phyloP scores from a whole-genome alignment of 2,113 vertebrate species.

The Empidonax traillii region DNA sequence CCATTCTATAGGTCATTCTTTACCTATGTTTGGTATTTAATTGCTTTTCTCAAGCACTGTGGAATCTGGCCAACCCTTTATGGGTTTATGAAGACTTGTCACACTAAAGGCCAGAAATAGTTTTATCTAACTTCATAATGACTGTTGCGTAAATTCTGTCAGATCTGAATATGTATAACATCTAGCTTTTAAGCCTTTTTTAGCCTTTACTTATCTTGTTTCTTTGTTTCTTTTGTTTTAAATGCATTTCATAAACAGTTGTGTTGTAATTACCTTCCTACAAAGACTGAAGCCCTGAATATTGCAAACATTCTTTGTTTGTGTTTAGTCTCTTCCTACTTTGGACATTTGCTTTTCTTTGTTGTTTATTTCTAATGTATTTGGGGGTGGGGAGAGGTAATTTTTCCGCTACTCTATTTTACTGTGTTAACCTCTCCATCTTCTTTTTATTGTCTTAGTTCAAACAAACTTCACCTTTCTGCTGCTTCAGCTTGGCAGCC shows the following conservation, averaged over 20 bases:
- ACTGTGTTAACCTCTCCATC: not conserved
- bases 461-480: not conserved
- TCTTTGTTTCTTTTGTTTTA: not conserved
- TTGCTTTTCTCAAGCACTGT: not conserved
- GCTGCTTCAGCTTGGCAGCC: not conserved
- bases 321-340: not conserved
- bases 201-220: not conserved
- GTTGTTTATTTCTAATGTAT: not conserved
- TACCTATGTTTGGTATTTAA: not conserved
- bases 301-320: not conserved
- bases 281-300: not conserved
- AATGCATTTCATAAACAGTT: not conserved
- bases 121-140: not conserved
- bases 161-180: not conserved
- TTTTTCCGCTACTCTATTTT: not conserved
- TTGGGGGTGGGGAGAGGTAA: fast-evolving
- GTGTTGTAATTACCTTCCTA: not conserved
- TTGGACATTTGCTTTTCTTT: not conserved
- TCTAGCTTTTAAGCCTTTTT: not conserved
- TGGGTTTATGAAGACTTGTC: not conserved
- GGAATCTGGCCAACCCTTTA: not conserved
- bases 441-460: not conserved
- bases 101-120: not conserved
- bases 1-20: not conserved
- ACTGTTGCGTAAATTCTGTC: not conserved